These are phyloP conservation scores for Daphoenositta chrysoptera DNA, from an alignment of 2,113 vertebrate species.

Conservation along the genomic window DNA sequence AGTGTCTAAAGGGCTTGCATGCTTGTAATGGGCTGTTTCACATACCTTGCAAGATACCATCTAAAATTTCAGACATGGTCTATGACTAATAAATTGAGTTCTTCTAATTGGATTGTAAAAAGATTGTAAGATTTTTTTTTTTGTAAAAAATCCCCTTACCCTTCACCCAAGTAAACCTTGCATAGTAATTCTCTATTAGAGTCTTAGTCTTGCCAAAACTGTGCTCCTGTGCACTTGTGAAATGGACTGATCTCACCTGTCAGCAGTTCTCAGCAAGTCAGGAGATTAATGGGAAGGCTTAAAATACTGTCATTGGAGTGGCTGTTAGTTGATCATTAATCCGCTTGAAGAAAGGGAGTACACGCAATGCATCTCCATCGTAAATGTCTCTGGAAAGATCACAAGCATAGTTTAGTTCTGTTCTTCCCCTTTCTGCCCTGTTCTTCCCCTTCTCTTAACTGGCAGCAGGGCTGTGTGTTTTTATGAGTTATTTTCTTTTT, in stretches of 20 bases:
- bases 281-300: conserved; percentile 36
- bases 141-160: not conserved
- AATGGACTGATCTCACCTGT: conserved; percentile 43
- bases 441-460: not conserved
- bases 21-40: not conserved
- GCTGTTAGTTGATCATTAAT: conserved; percentile 25
- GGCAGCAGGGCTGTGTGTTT: not conserved
- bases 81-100: not conserved
- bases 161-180: not conserved
- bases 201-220: not conserved
- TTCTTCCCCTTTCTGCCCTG: not conserved
- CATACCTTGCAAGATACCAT: not conserved
- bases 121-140: not conserved
- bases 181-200: not conserved
- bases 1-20: not conserved
- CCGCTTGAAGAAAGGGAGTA: conserved; percentile 1
- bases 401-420: not conserved
- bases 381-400: not conserved
- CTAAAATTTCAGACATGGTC: not conserved
- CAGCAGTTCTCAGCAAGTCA: conserved; percentile 37
- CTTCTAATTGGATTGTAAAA: not conserved
- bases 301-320: conserved; percentile 25
- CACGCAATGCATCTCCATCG: not conserved
- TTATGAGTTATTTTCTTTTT: not conserved
- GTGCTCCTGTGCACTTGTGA: not conserved